Evolutionary conservation across 2,113 vertebrate genomes (phyloP).

Genomic region (Pampusana beccarii): DNA sequence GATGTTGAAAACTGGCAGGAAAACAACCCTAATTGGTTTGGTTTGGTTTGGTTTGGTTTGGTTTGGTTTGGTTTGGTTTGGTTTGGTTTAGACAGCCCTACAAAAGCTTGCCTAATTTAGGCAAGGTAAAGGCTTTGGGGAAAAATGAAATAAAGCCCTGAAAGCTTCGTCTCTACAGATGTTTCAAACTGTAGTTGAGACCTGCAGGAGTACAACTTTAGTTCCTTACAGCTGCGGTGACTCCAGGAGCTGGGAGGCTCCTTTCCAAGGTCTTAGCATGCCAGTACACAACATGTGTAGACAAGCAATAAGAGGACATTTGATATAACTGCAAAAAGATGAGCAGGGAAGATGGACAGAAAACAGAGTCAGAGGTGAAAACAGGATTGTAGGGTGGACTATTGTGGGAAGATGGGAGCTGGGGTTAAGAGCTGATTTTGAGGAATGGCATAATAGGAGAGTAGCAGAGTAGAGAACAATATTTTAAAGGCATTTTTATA

Average conservation of each 20-base stretch:
- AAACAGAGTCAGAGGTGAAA: neutral
- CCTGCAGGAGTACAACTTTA: neutral
- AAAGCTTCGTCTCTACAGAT: neutral
- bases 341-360: neutral
- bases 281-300: neutral
- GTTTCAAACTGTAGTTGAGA: neutral
- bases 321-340: neutral
- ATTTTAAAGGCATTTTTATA: neutral
- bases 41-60: too few relatives aligned
- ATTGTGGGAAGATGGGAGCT: neutral
- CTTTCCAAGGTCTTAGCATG: neutral
- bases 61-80: too few relatives aligned
- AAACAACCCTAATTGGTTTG: neutral
- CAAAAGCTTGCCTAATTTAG: neutral
- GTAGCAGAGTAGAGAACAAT: neutral
- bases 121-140: neutral
- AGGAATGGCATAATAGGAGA: neutral
- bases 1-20: neutral
- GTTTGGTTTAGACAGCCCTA: neutral
- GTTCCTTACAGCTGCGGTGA: neutral
- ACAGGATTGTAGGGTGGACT: rapidly evolving
- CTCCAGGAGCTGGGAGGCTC: neutral
- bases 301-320: neutral
- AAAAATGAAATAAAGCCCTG: neutral
- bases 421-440: neutral